Evolutionary conservation across 2,888 invertebrate species (phyloP).

Genomic region (Nomada hirtipes): DNA sequence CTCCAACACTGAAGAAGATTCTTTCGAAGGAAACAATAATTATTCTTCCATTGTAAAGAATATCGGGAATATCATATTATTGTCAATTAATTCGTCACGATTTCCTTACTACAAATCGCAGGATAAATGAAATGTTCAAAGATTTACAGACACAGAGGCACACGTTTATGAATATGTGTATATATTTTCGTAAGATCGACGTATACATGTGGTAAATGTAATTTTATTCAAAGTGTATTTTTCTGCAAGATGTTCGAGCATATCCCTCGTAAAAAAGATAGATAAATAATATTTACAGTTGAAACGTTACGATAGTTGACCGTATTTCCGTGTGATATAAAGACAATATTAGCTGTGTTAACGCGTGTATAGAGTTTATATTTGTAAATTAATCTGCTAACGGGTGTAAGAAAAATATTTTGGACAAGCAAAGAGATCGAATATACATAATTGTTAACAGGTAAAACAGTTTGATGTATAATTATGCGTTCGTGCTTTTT

Average conservation of each 20-base stretch:
- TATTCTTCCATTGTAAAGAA: neutral
- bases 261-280: slow-evolving; percentile 6
- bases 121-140: slow-evolving; percentile 10
- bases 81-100: slow-evolving; percentile 39
- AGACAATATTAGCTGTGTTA: slow-evolving; percentile 24
- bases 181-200: slow-evolving; percentile 37
- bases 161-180: slow-evolving; percentile 24
- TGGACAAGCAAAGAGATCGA: neutral
- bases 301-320: slow-evolving; percentile 20
- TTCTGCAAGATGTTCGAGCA: slow-evolving; percentile 24
- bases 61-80: neutral
- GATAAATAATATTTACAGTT: slow-evolving; percentile 4
- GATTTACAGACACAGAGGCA: slow-evolving; percentile 6
- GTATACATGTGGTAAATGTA: slow-evolving; percentile 8
- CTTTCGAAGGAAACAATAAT: neutral
- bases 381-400: slow-evolving; percentile 24
- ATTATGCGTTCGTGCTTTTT: neutral
- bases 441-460: neutral
- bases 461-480: neutral
- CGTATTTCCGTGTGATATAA: slow-evolving; percentile 31
- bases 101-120: neutral
- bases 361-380: slow-evolving; percentile 20
- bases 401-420: neutral
- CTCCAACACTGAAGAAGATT: neutral
- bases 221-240: slow-evolving; percentile 7